phyloP scores from a whole-genome alignment of 2,113 vertebrate genomes.

The Amia ocellicauda region DNA sequence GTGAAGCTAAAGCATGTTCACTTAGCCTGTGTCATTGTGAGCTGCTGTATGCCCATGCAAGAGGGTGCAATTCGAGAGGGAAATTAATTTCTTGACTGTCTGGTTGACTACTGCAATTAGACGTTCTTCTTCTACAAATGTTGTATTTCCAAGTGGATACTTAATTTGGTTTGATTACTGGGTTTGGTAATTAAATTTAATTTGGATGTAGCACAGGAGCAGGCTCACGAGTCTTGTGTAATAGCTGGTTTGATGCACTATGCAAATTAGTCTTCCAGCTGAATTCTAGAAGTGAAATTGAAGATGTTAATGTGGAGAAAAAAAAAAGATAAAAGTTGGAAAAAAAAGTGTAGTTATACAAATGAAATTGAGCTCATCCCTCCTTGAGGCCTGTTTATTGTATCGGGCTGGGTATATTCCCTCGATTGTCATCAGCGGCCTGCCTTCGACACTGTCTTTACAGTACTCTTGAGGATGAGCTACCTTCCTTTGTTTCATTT shows the following conservation, averaged over 20 bases:
- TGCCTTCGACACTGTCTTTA: too few species aligned
- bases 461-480: too few species aligned
- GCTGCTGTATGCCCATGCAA: not conserved
- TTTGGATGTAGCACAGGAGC: slow-evolving; percentile 4
- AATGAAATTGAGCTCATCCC: too few species aligned
- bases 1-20: too few species aligned
- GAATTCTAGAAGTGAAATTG: not conserved
- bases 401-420: too few species aligned
- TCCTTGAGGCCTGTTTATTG: too few species aligned
- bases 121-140: slow-evolving; percentile 13
- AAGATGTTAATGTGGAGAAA: not conserved
- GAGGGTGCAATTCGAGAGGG: not conserved
- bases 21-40: not conserved
- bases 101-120: slow-evolving; percentile 18
- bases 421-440: too few species aligned
- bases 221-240: slow-evolving; percentile 3
- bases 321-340: not conserved
- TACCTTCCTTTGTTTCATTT: too few species aligned
- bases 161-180: slow-evolving; percentile 22
- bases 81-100: slow-evolving; percentile 16
- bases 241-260: not conserved
- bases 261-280: not conserved
- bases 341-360: too few species aligned
- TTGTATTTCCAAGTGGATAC: slow-evolving; percentile 22
- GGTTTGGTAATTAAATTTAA: slow-evolving; percentile 20